Evolutionary conservation across 2,888 invertebrate genomes (phyloP).

Genomic region (Sesia apiformis): DNA sequence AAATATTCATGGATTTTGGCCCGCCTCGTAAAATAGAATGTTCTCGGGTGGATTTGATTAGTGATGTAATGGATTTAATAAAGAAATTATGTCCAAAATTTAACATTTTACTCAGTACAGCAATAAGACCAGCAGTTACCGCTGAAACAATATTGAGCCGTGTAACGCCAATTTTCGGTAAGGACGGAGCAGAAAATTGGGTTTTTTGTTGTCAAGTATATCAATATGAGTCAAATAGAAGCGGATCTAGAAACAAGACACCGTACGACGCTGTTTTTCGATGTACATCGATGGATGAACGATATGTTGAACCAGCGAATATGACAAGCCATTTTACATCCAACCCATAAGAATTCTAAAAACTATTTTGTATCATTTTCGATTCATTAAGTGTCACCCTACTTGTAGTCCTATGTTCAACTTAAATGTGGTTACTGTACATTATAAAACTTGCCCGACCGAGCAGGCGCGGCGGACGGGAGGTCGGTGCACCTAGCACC

Average conservation of each 20-base stretch:
- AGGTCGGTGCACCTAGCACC: no score
- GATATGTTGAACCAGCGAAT: neutral
- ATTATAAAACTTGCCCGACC: no score
- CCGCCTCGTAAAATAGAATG: neutral
- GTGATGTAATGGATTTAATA: neutral
- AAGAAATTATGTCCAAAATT: neutral
- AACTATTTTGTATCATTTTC: no score
- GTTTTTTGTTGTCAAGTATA: neutral
- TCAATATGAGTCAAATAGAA: neutral
- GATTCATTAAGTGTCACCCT: no score
- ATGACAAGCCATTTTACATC: no score
- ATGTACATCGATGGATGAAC: neutral
- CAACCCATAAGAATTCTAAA: no score
- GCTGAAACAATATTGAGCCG: neutral
- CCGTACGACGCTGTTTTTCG: neutral
- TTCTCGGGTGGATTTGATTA: neutral
- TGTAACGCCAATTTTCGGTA: no score
- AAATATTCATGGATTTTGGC: neutral
- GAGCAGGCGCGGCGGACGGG: no score
- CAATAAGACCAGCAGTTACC: neutral
- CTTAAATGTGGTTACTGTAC: no score
- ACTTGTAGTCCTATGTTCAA: no score
- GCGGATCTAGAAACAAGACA: neutral
- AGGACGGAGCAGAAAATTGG: neutral
- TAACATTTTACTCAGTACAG: neutral